Conservation (phyloP, 2,113 vertebrate genomes). For the Ptychochromis oligacanthus region DNA sequence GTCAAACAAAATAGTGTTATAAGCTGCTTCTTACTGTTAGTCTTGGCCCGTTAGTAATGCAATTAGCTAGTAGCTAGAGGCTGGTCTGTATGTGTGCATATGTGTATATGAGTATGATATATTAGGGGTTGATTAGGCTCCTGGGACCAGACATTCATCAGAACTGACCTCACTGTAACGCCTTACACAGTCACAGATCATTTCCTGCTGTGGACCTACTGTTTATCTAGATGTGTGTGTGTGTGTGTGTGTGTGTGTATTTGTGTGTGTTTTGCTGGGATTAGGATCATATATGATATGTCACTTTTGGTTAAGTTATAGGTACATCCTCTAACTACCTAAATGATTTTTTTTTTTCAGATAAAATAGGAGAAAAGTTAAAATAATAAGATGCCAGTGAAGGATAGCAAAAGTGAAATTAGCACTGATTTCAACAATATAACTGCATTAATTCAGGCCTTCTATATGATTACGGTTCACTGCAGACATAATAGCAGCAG, state of each 20-base stretch:
- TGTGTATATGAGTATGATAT: constrained; percentile 54
- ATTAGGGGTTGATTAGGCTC: constrained; percentile 73
- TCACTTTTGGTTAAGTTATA: constrained; percentile 13
- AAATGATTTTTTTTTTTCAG: not conserved
- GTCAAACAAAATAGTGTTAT: constrained; percentile 42
- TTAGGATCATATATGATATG: constrained; percentile 46
- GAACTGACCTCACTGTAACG: constrained; percentile 65
- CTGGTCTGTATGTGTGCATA: constrained; percentile 33
- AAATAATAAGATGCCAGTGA: not conserved
- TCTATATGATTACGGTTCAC: not conserved
- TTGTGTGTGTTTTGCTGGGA: constrained; percentile 19
- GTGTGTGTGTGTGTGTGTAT: not conserved
- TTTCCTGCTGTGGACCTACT: constrained; percentile 62
- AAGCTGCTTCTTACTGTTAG: constrained; percentile 42
- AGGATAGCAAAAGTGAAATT: not conserved
- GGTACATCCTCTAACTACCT: not conserved
- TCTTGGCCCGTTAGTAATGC: constrained; percentile 44
- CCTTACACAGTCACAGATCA: constrained; percentile 64
- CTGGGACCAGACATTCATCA: constrained; percentile 70
- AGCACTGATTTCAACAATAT: not conserved
- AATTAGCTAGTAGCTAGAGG: constrained; percentile 63
- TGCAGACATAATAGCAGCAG: not conserved
- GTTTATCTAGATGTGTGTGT: constrained; percentile 59
- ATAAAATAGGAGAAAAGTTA: not conserved
- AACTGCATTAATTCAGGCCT: not conserved